Evolutionary conservation across 2,888 invertebrate species (phyloP), one percentile per base, ranked within the genome.

Genomic region (Pinctada fucata): DNA sequence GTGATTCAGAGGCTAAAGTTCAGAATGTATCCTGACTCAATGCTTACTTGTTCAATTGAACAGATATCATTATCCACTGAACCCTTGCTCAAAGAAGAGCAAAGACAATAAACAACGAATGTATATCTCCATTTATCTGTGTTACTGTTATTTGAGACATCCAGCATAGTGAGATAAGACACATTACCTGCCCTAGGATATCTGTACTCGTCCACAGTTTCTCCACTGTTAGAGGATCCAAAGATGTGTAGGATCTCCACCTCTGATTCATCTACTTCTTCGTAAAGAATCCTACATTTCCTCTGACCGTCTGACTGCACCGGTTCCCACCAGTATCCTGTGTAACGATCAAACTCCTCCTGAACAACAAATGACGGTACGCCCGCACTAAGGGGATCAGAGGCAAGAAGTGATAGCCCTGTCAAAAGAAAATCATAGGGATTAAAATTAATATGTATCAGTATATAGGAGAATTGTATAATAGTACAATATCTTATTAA

Each of bases 291-390:
- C 74, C 92, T 88, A 86, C 91, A 90, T 16, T 82, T 79, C 5
- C 69, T 76, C 78, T 71, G 77, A 51, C 47, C 70, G 72, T 58
- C 66, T 64, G 68, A 77, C 51, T 66, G 75, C 10, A 52, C 69
- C 13, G 97, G 97, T 90, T 97, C 97, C 99, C 99, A 99, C 99
- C 99, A 99, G 93, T 97, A 98, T 0, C 99, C 99, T 79, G 97
- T 97, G 92, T 97, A 99, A 58, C 98, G 94, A 84, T 96, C 96
- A 93, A 99, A 99, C 93, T 99, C 99, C 92, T 99, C 99, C 93
- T 99, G 99, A 92, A 98, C 97, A 0, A 99, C 97, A 93, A 99
- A 99, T 1, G 98, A 97, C 0, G 99, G 98, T n/a, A 97, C 96
- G 0, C 99, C 99, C 0, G 98, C 97, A 78, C 89, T 90, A 64